Base-by-base conservation (phyloP, 1,140 invertebrate species). In the Drosophila kepulauana region DNA sequence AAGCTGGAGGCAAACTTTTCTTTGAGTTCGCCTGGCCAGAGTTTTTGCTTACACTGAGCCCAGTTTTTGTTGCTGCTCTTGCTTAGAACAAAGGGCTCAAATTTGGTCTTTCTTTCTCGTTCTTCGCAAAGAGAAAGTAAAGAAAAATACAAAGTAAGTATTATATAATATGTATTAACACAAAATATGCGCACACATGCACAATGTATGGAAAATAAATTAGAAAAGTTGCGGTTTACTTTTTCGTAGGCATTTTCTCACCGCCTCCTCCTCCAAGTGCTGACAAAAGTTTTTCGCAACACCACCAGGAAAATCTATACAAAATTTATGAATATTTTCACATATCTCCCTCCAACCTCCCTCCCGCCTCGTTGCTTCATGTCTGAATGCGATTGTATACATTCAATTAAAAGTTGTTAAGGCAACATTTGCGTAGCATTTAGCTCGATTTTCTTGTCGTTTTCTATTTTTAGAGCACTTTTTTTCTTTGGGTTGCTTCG, bases 121-220 rank as follows among this genome's bases (percentile, higher is more conserved):
- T 51, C 16, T 11, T 28, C 3, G 16, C 48, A 11, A 13, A 25
- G 59, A 11, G 57, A 65, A 65, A 58, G 25, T 58, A 81, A 85
- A 85, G 82, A 86, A 86, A 81, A 87, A 86, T 69, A 86, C 70
- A 80, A 87, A 84, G 77, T 84, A 79, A 87, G 78, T 86, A 86
- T 86, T 86, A 79, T 85, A 78, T 78, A 85, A 85, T 86, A 81
- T 85, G 82, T 81, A 85, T 81, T 81, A 86, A 73, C 78, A 86
- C 75, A 75, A 48, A 67, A 71, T 59, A 75, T 63, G 57, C 48
- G 16, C 56, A 56, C 48, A 66, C 56, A 62, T 61, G 52, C 69
- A 35, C 59, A 58, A 80, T 65, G 78, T 78, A 85, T 78, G 70
- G 78, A 64, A 86, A 86, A 86, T 86, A 86, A 86, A 86, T 86